These are phyloP conservation scores for Dendropsophus ebraccatus DNA, from an alignment of 2,113 vertebrate genomes.

Conservation along the genomic window DNA sequence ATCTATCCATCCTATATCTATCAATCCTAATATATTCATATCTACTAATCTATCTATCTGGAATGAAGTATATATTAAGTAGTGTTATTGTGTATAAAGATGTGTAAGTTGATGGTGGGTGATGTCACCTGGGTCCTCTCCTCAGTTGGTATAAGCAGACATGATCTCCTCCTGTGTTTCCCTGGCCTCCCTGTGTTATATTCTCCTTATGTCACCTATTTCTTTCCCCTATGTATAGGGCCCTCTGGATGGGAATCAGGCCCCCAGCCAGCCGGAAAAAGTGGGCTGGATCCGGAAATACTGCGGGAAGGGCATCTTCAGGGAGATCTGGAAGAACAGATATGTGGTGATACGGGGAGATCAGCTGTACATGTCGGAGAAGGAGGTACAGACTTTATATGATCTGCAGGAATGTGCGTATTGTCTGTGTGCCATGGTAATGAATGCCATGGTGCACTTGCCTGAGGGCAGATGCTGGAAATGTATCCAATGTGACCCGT, in stretches of 20 bases:
- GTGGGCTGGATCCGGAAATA: conserved; percentile 96
- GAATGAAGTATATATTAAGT: background rate
- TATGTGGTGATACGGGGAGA: conserved; percentile 88
- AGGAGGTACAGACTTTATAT: conserved; percentile 81
- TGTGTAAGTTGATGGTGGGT: background rate
- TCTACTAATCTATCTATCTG: conserved; percentile 18
- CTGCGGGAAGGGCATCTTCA: conserved; percentile 92
- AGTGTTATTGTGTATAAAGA: background rate
- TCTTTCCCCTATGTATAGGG: conserved; percentile 70
- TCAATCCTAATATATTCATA: too few relatives aligned
- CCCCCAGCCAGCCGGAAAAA: conserved; percentile 81
- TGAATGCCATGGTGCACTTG: background rate
- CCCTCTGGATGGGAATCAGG: conserved; percentile 78
- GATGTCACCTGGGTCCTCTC: background rate
- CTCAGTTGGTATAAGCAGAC: background rate
- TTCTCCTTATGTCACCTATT: background rate
- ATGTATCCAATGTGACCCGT: background rate
- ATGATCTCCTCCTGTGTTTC: background rate
- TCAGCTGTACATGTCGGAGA: conserved; percentile 90
- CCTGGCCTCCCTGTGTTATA: background rate
- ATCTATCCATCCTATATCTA: conserved; percentile 23
- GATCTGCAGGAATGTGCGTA: background rate
- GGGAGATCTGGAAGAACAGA: conserved; percentile 96
- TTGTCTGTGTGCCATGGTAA: background rate
- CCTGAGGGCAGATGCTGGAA: background rate